Evolutionary conservation across 1,140 invertebrate genomes (phyloP).

Genomic region (Hyles euphorbiae): DNA sequence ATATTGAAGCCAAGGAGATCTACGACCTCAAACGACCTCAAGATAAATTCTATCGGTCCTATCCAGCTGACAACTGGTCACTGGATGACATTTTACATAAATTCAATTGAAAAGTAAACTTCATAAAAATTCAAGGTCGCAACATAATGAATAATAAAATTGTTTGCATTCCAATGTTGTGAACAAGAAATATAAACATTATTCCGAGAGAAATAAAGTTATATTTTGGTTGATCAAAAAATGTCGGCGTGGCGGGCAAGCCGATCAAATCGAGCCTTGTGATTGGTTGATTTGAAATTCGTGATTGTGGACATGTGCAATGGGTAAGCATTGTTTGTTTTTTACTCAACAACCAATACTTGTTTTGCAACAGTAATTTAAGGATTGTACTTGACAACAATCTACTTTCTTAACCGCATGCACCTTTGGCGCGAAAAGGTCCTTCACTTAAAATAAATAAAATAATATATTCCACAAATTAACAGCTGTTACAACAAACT

Average conservation of each 20-base stretch:
- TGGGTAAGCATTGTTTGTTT: constrained; percentile 10
- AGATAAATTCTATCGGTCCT: no score
- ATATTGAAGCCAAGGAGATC: no score
- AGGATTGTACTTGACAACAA: neutral
- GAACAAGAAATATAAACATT: constrained; percentile 21
- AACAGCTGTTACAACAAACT: no score
- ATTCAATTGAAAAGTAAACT: constrained; percentile 42
- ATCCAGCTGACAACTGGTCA: neutral
- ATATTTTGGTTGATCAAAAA: constrained; percentile 20
- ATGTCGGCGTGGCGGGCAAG: constrained; percentile 30
- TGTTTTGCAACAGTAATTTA: constrained; percentile 3
- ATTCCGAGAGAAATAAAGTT: constrained; percentile 27
- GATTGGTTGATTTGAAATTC: constrained; percentile 26
- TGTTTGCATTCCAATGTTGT: constrained; percentile 33
- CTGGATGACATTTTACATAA: neutral
- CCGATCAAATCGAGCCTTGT: constrained; percentile 17
- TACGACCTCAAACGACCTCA: no score
- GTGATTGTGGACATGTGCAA: constrained; percentile 17
- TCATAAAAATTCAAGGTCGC: constrained; percentile 50
- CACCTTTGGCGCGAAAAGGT: no score
- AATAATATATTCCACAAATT: no score
- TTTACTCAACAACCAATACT: neutral
- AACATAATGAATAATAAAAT: constrained; percentile 30
- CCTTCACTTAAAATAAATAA: no score
- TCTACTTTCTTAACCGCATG: no score